These are phyloP conservation scores for Myrmecophaga tridactyla DNA, from an alignment of 2,113 vertebrate genomes.

Conservation along the genomic window DNA sequence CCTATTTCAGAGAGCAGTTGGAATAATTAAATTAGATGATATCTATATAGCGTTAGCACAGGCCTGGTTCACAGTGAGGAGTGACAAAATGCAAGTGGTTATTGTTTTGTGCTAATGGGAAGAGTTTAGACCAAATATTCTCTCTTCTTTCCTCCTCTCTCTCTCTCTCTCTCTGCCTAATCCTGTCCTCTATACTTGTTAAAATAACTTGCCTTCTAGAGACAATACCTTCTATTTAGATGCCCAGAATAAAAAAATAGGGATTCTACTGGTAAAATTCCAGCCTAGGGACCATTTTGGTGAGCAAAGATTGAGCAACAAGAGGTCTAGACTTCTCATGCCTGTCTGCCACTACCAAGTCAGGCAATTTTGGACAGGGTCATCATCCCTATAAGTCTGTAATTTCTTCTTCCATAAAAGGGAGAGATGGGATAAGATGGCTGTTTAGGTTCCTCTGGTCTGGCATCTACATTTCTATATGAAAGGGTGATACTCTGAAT, in stretches of 20 bases:
- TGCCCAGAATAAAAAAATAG: neutral
- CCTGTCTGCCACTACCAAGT: neutral
- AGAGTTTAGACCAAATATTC: neutral
- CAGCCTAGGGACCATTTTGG: neutral
- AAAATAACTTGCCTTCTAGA: slow-evolving; percentile 19
- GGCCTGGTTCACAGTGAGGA: neutral
- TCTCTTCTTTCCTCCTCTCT: neutral
- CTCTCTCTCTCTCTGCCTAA: no score
- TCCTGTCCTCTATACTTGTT: neutral
- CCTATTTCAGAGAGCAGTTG: neutral
- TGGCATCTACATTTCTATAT: neutral
- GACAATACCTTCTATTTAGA: neutral
- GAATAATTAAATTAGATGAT: neutral
- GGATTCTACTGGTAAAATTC: neutral
- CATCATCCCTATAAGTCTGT: neutral
- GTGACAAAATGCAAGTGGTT: neutral
- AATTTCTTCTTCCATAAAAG: neutral
- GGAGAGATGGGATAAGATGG: neutral
- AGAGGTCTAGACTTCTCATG: neutral
- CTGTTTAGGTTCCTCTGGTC: neutral
- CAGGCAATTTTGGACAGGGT: neutral
- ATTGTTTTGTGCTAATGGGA: neutral
- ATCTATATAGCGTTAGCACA: neutral
- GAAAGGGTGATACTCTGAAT: neutral
- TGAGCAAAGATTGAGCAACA: neutral